Conservation (phyloP, 2,797 vertebrate species). For the Eleutherodactylus coqui region DNA sequence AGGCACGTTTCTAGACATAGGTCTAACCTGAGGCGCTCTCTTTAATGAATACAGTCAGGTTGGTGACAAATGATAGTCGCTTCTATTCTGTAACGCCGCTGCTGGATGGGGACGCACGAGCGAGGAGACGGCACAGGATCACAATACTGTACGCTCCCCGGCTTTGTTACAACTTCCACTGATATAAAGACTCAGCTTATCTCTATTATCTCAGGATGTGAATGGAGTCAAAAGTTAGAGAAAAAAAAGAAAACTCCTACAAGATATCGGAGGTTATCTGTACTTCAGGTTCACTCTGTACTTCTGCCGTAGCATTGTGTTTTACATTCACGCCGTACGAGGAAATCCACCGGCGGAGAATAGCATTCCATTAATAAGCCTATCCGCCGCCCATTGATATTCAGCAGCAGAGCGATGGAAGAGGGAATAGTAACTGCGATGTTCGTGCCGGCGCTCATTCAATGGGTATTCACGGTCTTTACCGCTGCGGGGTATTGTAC, state of each 20-base stretch:
- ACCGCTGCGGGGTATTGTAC: constrained; percentile 4
- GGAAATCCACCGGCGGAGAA: background rate
- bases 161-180: no score
- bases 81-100: no score
- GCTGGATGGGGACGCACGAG: no score
- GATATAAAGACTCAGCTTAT: no score
- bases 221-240: no score
- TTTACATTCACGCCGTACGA: background rate
- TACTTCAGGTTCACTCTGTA: no score
- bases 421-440: background rate
- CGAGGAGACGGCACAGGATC: background rate
- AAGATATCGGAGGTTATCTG: background rate
- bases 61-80: no score
- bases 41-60: no score
- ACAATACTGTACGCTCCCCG: background rate
- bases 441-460: constrained; percentile 1
- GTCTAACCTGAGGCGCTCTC: no score
- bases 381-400: constrained; percentile 22
- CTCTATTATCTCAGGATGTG: no score
- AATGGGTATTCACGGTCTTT: background rate
- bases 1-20: no score
- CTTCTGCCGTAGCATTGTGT: no score
- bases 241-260: background rate
- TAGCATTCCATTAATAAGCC: constrained; percentile 8
- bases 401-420: background rate